These are phyloP conservation scores for Typhlichthys eigenmanni DNA, from an alignment of 2,797 vertebrate species.

Conservation along the genomic window DNA sequence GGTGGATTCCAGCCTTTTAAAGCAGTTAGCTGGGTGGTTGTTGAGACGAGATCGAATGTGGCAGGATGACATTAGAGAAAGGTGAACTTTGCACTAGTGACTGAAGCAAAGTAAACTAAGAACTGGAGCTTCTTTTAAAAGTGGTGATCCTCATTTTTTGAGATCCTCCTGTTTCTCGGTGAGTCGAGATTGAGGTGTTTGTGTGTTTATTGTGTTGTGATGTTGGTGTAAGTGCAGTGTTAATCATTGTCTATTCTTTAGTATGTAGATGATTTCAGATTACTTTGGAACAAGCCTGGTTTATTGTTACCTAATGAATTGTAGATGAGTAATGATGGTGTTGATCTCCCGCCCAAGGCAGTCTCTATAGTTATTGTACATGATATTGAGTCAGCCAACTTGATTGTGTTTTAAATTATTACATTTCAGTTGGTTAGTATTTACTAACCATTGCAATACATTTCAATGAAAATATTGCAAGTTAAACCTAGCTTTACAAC, in stretches of 20 bases:
- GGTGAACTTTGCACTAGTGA: conserved; percentile 25
- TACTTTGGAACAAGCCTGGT: conserved; percentile 5
- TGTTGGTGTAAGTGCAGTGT: not conserved
- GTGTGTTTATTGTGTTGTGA: not conserved
- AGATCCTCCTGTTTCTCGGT: conserved; percentile 74
- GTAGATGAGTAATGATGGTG: not conserved
- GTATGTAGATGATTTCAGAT: conserved; percentile 13
- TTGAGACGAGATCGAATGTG: conserved; percentile 50
- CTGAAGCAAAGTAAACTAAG: conserved; percentile 43
- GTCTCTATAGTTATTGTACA: not conserved
- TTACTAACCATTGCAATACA: not conserved
- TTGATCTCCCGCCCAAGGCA: too few species aligned
- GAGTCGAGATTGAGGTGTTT: conserved; percentile 52
- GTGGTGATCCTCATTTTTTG: conserved; percentile 54
- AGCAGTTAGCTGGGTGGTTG: conserved; percentile 33
- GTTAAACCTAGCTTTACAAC: not conserved
- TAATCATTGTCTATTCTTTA: conserved; percentile 27
- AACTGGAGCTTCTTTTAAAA: conserved; percentile 62
- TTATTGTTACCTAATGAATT: conserved; percentile 13
- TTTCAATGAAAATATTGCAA: not conserved
- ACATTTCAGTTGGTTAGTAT: not conserved
- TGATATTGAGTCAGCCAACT: not conserved
- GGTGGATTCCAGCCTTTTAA: conserved; percentile 32
- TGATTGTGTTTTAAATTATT: not conserved
- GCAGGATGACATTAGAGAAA: conserved; percentile 23